These are phyloP conservation scores for Polyommatus iphigenia DNA, from an alignment of 2,888 invertebrate genomes.

Conservation along the genomic window DNA sequence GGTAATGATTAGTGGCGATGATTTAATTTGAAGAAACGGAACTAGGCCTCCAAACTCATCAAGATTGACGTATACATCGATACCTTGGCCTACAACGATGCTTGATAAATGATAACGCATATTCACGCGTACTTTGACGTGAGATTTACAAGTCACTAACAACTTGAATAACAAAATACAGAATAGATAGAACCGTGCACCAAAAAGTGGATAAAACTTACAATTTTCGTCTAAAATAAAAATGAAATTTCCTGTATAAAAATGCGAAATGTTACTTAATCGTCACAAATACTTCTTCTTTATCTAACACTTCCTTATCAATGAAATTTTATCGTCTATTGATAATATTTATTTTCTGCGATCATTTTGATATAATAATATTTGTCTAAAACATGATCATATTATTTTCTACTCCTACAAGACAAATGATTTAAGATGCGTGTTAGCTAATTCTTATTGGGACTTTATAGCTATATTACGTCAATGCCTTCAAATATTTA, in stretches of 20 bases:
- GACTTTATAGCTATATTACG: background rate
- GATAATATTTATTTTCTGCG: background rate
- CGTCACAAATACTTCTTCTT: background rate
- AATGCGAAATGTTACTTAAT: background rate
- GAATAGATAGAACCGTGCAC: background rate
- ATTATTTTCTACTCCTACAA: background rate
- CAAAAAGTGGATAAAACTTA: background rate
- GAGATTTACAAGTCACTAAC: background rate
- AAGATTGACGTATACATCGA: constrained; percentile 2
- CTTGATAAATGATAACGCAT: background rate
- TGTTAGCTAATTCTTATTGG: background rate
- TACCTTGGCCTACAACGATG: constrained; percentile 16
- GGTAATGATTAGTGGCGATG: background rate
- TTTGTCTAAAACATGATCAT: background rate
- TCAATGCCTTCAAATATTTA: background rate
- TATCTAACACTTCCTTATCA: background rate
- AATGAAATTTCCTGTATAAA: background rate
- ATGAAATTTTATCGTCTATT: background rate
- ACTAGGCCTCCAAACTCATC: constrained; percentile 9
- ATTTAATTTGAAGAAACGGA: background rate
- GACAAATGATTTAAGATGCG: background rate
- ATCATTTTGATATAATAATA: background rate
- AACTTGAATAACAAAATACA: background rate
- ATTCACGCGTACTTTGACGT: constrained; percentile 12
- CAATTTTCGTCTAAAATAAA: background rate